phyloP scores from a whole-genome alignment of 2,797 vertebrate species.

The Neopelma chrysocephalum region DNA sequence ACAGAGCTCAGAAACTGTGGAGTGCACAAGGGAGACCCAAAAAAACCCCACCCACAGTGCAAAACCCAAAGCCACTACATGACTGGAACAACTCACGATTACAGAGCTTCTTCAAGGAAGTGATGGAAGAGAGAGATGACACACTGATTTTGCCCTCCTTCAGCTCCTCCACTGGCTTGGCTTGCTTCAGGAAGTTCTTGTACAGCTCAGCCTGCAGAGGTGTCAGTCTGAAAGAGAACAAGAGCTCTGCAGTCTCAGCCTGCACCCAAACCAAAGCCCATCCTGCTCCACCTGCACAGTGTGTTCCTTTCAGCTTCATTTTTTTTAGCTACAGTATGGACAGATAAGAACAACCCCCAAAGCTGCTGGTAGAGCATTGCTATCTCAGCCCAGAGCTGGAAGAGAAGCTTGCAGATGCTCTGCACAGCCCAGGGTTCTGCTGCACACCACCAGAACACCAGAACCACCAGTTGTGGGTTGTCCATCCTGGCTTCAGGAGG shows the following conservation, averaged over 20 bases:
- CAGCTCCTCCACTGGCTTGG: constrained; percentile 88
- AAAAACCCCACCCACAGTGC: neutral
- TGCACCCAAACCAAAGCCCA: neutral
- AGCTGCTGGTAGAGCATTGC: neutral
- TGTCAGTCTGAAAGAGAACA: constrained; percentile 82
- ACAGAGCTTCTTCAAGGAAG: constrained; percentile 95
- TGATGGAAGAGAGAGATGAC: constrained; percentile 96
- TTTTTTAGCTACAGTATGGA: neutral
- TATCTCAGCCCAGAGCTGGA: neutral
- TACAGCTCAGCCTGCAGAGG: constrained; percentile 90
- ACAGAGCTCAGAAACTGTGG: neutral
- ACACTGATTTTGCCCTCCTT: constrained; percentile 86
- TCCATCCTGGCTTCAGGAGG: neutral
- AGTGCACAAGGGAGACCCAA: neutral
- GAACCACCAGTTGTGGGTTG: neutral
- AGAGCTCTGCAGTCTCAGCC: neutral
- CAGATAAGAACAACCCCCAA: neutral
- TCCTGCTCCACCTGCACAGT: neutral
- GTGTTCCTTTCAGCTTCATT: neutral
- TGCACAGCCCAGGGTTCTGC: neutral
- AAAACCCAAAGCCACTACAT: neutral
- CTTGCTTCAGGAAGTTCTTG: constrained; percentile 88
- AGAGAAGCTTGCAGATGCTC: neutral
- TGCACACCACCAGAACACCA: no score
- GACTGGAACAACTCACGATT: constrained; percentile 86